Evolutionary conservation across 37 sponge, comb jelly and placozoan species (phyloP).

Genomic region (Bolinopsis microptera): DNA sequence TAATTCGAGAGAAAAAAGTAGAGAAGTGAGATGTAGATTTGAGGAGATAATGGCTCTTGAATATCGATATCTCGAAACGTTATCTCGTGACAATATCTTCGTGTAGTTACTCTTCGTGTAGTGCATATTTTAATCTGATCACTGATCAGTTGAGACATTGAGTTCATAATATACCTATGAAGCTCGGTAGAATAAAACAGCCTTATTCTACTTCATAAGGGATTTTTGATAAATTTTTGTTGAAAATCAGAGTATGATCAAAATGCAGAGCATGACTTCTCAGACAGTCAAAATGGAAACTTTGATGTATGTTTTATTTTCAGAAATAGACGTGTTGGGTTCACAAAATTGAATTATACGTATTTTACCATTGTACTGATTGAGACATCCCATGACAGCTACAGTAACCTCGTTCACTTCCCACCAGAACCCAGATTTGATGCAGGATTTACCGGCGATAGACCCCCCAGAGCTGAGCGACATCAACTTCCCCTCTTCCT

Average conservation of each 20-base stretch:
- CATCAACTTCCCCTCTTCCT: not conserved
- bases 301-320: not conserved
- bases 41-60: too few relatives aligned
- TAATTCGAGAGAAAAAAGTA: too few relatives aligned
- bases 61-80: too few relatives aligned
- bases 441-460: conserved; percentile 22
- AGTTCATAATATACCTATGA: too few relatives aligned
- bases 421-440: not conserved
- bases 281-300: not conserved
- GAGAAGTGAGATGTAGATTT: too few relatives aligned
- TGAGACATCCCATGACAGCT: not conserved
- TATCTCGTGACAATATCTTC: too few relatives aligned
- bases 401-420: not conserved
- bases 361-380: not conserved
- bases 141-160: too few relatives aligned
- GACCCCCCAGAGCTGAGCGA: not conserved
- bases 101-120: too few relatives aligned
- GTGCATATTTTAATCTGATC: too few relatives aligned
- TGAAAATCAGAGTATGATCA: not conserved
- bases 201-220: not conserved
- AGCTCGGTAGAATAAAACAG: too few relatives aligned
- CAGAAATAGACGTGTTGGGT: not conserved
- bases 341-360: not conserved
- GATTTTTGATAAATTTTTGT: not conserved
- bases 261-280: too few relatives aligned